Percentiles rank a stretch among this genome's conserved stretches.
These are phyloP conservation scores for Megathymus violae DNA, from an alignment of 1,140 invertebrate genomes.

Conservation along the genomic window DNA sequence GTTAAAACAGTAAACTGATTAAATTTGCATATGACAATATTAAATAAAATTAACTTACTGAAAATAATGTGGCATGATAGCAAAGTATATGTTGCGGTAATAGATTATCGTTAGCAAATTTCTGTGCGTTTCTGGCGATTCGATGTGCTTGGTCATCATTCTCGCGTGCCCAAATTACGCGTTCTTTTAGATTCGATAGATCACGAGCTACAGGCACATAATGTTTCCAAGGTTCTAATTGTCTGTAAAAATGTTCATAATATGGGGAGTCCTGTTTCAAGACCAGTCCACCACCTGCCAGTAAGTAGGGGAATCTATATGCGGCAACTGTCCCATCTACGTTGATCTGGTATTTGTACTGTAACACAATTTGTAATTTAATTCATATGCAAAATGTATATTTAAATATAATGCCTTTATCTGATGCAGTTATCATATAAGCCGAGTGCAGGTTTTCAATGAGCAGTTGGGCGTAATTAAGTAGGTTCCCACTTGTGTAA, in stretches of 20 bases:
- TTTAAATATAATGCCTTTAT: too few species aligned
- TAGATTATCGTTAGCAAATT: conserved; percentile 91
- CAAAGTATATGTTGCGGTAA: conserved; percentile 95
- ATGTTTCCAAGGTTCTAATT: conserved; percentile 90
- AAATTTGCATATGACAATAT: not conserved
- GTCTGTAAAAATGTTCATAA: conserved; percentile 97
- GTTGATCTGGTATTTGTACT: conserved; percentile 98
- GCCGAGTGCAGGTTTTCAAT: too few species aligned
- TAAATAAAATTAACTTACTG: conserved; percentile 78
- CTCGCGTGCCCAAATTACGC: conserved; percentile 91
- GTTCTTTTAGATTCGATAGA: conserved; percentile 91
- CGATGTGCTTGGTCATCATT: conserved; percentile 89
- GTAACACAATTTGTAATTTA: too few species aligned
- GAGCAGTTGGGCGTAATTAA: too few species aligned
- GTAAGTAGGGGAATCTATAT: conserved; percentile 96
- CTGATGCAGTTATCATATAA: too few species aligned
- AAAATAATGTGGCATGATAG: conserved; percentile 93
- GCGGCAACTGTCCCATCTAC: conserved; percentile 98
- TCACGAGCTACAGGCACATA: conserved; percentile 93
- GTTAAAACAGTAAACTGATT: not conserved
- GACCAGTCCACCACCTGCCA: conserved; percentile 93
- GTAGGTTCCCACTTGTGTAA: too few species aligned
- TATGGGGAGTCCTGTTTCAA: conserved; percentile 97
- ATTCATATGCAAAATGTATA: too few species aligned
- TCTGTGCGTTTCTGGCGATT: conserved; percentile 89